Evolutionary conservation across 2,113 vertebrate genomes (phyloP), one percentile per base, ranked within the genome.

Genomic region (Perca flavescens): DNA sequence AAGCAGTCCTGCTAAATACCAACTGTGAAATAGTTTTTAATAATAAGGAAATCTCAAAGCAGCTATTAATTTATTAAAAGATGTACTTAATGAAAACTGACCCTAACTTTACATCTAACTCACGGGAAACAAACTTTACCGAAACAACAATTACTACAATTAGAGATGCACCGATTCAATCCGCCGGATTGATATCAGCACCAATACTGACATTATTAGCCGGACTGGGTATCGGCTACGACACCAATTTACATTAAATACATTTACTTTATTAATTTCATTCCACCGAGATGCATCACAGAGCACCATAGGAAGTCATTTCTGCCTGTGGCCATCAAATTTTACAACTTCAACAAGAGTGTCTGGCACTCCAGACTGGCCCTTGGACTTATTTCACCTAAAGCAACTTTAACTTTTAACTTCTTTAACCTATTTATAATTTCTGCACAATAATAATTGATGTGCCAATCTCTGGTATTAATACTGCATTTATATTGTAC

Each of bases 61-160:
- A 79, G 54, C 53, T 58, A 31, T 72, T 58, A 1, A 28, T 57
- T 70, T 31, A 52, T 13, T 8, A 57, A 47, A 83, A 65, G 8
- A 63, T n/a, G 17, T 21, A 52, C 54, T 56, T 14, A 19, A 34
- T 58, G 9, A 68, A 47, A 46, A 43, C 25, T 10, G 19, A 54
- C n/a, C 7, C 7, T 15, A 46, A 52, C n/a, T 62, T 15, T 78
- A 49, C 17, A 73, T 54, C 22, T 31, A 78, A 22, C n/a, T 47
- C 2, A 52, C 8, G 15, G 31, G 28, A 60, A 72, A 74, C 10
- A 53, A 36, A 40, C 17, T 58, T 52, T 69, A 49, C 15, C 0
- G 4, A 40, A 57, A 19, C 15, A 0, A 34, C 40, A 63, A 50
- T 71, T 61, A 83, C 19, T 0, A 43, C 49, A 63, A 50, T 71